Conservation (phyloP, 1,140 invertebrate genomes). For the Meloidogyne floridensis region DNA sequence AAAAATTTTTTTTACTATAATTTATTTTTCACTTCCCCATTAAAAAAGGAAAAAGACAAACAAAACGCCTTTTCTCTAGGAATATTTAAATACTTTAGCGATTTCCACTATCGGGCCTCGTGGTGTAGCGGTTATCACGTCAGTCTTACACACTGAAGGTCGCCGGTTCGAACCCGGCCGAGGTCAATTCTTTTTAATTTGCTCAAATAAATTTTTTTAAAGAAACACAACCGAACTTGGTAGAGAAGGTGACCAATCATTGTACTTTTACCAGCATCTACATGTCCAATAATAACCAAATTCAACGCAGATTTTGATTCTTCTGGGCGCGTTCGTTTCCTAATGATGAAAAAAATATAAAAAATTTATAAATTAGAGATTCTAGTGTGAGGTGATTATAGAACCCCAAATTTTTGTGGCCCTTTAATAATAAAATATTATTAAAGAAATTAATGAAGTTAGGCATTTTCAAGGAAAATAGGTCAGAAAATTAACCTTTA, state of each 20-base stretch:
- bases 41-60: not conserved
- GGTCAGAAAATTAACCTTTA: too few species aligned
- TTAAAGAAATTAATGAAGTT: too few species aligned
- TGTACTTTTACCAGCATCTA: slow-evolving; percentile 98
- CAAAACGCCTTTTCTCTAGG: not conserved
- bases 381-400: too few species aligned
- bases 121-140: slow-evolving; percentile 51
- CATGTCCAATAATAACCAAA: slow-evolving; percentile 77
- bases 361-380: not conserved
- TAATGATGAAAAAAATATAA: slow-evolving; percentile 22
- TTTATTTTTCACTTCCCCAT: too few species aligned
- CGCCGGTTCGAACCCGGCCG: slow-evolving; percentile 58
- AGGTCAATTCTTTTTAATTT: not conserved
- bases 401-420: too few species aligned
- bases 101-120: slow-evolving; percentile 13
- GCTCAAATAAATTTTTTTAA: not conserved
- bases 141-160: slow-evolving; percentile 59
- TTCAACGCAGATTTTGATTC: slow-evolving; percentile 53
- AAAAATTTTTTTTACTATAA: too few species aligned
- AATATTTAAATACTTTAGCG: not conserved
- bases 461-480: too few species aligned
- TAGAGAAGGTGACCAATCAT: slow-evolving; percentile 91
- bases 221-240: slow-evolving; percentile 66
- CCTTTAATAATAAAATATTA: too few species aligned
- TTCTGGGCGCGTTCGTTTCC: slow-evolving; percentile 37